Conservation (phyloP, 1,140 invertebrate genomes). For the Hormaphis cornu region DNA sequence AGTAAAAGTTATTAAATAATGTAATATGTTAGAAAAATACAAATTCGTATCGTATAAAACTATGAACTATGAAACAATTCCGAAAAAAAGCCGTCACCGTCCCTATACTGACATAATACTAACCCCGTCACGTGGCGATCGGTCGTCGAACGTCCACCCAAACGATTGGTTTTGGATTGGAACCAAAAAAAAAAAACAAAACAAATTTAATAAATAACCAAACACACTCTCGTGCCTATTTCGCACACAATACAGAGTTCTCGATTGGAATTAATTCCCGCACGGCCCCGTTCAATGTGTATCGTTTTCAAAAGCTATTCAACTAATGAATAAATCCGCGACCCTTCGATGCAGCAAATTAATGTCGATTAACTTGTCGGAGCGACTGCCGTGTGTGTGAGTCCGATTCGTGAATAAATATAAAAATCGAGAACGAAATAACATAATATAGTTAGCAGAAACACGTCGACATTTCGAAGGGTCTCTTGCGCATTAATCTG, state of each 20-base stretch:
- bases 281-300: slow-evolving; percentile 19
- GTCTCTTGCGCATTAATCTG: no score
- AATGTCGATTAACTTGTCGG: slow-evolving; percentile 22
- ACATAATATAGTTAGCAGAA: no score
- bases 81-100: no score
- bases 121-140: no score
- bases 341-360: slow-evolving; percentile 17
- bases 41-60: no score
- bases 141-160: no score
- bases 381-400: not conserved
- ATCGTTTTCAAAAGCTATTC: slow-evolving; percentile 30
- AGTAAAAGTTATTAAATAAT: no score
- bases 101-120: no score
- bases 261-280: slow-evolving; percentile 19
- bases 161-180: slow-evolving; percentile 1
- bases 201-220: not conserved
- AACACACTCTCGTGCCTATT: not conserved
- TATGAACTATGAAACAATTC: no score
- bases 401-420: not conserved
- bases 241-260: not conserved
- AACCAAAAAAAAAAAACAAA: not conserved
- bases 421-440: no score
- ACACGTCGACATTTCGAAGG: no score
- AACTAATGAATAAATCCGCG: slow-evolving; percentile 27
- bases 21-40: no score